Percentiles rank a stretch among this genome's conserved stretches.
Conservation (phyloP, 1,140 invertebrate species). For the Drosophila pallidifrons region DNA sequence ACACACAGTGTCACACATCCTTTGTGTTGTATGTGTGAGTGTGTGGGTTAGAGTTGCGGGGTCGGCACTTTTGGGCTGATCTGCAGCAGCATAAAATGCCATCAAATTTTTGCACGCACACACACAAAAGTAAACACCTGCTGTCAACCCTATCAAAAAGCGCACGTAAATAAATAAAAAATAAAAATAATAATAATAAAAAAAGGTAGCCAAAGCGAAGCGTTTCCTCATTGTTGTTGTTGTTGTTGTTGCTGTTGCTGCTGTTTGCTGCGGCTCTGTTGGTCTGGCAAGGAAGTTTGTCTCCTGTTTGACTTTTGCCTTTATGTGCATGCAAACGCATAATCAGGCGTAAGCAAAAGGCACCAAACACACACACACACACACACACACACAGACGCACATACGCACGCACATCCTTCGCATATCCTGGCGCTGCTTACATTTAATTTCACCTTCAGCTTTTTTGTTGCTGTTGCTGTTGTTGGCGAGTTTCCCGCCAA, state of each 20-base stretch:
- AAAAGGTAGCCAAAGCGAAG: slow-evolving; percentile 57
- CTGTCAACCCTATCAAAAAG: slow-evolving; percentile 70
- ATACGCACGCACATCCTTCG: slow-evolving; percentile 47
- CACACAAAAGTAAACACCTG: slow-evolving; percentile 59
- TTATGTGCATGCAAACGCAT: slow-evolving; percentile 82
- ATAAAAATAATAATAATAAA: slow-evolving; percentile 56
- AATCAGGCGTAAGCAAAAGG: slow-evolving; percentile 71
- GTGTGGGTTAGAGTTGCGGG: slow-evolving; percentile 10
- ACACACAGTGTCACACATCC: not conserved
- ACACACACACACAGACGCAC: slow-evolving; percentile 14
- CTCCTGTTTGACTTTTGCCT: slow-evolving; percentile 78
- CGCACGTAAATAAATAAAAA: slow-evolving; percentile 74
- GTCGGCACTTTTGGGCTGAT: slow-evolving; percentile 59
- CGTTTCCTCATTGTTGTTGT: not conserved
- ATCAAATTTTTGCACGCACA: slow-evolving; percentile 65
- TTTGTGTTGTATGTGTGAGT: not conserved
- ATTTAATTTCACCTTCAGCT: slow-evolving; percentile 81
- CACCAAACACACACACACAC: slow-evolving; percentile 36
- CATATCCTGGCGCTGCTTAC: slow-evolving; percentile 66
- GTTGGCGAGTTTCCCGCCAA: slow-evolving; percentile 62
- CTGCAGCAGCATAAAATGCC: slow-evolving; percentile 70
- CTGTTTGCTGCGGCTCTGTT: slow-evolving; percentile 21
- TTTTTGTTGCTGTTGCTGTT: slow-evolving; percentile 16
- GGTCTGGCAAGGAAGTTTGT: slow-evolving; percentile 63
- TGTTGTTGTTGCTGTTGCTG: slow-evolving; percentile 17